These are phyloP conservation scores for Esperia sulphurella DNA, from an alignment of 2,888 invertebrate genomes.

Conservation along the genomic window DNA sequence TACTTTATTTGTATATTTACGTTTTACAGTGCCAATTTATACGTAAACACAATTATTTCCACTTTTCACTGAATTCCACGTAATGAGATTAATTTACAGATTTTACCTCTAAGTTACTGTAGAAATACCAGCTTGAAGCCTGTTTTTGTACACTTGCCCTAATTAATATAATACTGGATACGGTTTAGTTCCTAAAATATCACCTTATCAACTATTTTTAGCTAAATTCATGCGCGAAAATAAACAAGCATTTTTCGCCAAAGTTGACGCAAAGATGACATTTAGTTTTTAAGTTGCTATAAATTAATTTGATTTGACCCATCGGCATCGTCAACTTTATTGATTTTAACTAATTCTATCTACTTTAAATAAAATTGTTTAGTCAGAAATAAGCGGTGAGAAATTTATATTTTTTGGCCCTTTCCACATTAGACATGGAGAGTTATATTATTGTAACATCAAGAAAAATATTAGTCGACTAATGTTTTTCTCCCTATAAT, in stretches of 20 bases:
- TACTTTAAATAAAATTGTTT: no score
- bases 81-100: neutral
- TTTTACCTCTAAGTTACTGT: neutral
- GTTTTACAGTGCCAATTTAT: no score
- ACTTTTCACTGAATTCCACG: neutral
- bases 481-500: no score
- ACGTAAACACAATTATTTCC: neutral
- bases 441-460: no score
- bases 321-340: neutral
- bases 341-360: no score
- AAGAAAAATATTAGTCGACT: no score
- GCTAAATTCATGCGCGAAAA: constrained; percentile 5
- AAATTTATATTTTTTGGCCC: no score
- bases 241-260: constrained; percentile 8
- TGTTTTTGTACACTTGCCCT: neutral
- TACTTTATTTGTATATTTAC: no score
- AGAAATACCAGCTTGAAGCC: neutral
- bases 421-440: no score
- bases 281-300: constrained; percentile 1
- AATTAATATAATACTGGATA: neutral
- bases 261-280: constrained; percentile 3
- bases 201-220: neutral
- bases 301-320: neutral
- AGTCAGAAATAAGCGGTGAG: no score
- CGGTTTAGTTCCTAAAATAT: neutral